These are phyloP conservation scores for Heliconius charithonia DNA, from an alignment of 2,888 invertebrate species.

Conservation along the genomic window DNA sequence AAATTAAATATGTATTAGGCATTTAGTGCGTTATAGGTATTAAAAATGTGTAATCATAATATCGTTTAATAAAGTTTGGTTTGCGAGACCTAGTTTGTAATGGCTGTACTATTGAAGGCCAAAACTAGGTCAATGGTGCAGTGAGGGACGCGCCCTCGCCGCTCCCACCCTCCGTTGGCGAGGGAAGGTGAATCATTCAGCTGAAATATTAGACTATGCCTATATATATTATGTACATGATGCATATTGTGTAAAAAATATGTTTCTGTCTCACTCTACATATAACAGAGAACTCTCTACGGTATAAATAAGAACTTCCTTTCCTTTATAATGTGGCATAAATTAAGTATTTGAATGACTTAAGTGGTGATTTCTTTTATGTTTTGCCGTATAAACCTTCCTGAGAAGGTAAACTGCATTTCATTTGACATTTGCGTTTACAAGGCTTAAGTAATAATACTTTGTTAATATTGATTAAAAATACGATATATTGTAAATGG, in stretches of 20 bases:
- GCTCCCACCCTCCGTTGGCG: slow-evolving; percentile 48
- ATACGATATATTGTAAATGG: slow-evolving; percentile 2
- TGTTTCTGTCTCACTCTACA: background rate
- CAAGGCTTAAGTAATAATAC: slow-evolving; percentile 35
- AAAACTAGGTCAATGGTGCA: slow-evolving; percentile 80
- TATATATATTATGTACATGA: background rate
- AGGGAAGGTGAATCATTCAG: slow-evolving; percentile 48
- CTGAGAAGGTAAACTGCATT: slow-evolving; percentile 43
- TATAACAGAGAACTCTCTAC: background rate
- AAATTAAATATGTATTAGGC: background rate
- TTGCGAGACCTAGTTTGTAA: slow-evolving; percentile 41
- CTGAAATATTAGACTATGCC: slow-evolving; percentile 34
- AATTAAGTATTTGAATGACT: slow-evolving; percentile 9
- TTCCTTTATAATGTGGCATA: background rate
- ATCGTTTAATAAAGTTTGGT: slow-evolving; percentile 33
- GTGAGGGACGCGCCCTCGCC: slow-evolving; percentile 61
- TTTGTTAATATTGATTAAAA: slow-evolving; percentile 19
- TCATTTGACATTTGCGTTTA: slow-evolving; percentile 44
- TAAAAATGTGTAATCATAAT: background rate
- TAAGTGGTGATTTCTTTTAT: slow-evolving; percentile 17
- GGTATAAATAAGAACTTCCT: background rate
- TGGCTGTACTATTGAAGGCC: slow-evolving; percentile 52
- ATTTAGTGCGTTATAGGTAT: background rate
- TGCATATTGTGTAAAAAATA: background rate
- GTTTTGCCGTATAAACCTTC: slow-evolving; percentile 33